Percentiles rank a stretch among this genome's conserved stretches.
phyloP scores from a whole-genome alignment of 2,113 vertebrate species.

The Poeciliopsis retropinna region DNA sequence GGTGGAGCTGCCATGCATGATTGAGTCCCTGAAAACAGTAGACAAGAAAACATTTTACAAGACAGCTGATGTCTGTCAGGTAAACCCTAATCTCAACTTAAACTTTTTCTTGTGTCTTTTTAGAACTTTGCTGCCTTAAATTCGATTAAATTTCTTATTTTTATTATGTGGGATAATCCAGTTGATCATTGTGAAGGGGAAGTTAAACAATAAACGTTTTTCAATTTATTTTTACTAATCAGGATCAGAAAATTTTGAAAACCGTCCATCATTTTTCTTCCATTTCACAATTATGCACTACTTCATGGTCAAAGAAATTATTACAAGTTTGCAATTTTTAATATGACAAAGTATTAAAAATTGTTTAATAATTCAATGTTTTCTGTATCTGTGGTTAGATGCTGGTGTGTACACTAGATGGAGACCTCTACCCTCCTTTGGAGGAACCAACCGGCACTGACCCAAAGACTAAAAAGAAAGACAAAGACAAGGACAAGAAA shows the following conservation, averaged over 20 bases:
- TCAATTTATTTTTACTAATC: background rate
- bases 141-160: background rate
- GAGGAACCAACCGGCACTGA: slow-evolving; percentile 92
- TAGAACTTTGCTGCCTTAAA: background rate
- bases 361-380: background rate
- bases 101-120: background rate
- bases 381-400: slow-evolving; percentile 80
- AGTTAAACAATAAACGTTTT: background rate
- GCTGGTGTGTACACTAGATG: slow-evolving; percentile 94
- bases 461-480: slow-evolving; percentile 96
- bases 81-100: slow-evolving; percentile 59
- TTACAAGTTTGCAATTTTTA: background rate
- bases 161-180: background rate
- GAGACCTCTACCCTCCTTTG: slow-evolving; percentile 93
- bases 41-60: slow-evolving; percentile 97
- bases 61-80: slow-evolving; percentile 96
- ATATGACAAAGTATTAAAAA: background rate
- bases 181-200: background rate
- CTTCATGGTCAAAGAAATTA: background rate
- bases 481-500: slow-evolving; percentile 98
- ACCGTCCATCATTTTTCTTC: no score
- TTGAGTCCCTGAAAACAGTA: slow-evolving; percentile 90
- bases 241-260: no score
- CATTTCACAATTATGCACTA: no score
- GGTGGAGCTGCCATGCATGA: slow-evolving; percentile 93